Evolutionary conservation across 1,140 invertebrate genomes (phyloP), one percentile per base, ranked within the genome.

Genomic region (Cydia splendana): DNA sequence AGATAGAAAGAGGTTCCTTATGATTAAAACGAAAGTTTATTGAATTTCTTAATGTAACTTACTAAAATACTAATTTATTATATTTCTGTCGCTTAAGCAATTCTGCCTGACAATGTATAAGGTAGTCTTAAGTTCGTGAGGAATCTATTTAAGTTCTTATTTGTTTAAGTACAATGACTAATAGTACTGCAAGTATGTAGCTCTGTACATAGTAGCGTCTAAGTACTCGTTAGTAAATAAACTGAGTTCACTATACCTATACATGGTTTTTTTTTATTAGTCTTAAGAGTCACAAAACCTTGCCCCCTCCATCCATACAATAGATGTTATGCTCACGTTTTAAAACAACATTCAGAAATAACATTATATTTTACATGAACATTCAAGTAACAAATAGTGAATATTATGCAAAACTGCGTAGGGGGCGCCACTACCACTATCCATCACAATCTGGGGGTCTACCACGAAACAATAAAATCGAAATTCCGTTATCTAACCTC

Each of bases 121-220:
- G 57, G 12, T 71, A 71, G 67, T 71, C 0, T 71, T 71, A 71
- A 71, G 67, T 18, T 38, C 67, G 30, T 12, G n/a, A 71, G 67
- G 34, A 71, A 38, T 42, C 1, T 65, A n/a, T 69, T 45, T 42
- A 38, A 71, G 34, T 34, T 71, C 34, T 30, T 69, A 34, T 71
- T 71, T 45, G 30, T 38, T 34, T 71, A 38, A 71, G 67, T 71
- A 71, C 67, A 71, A 71, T 71, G 67, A 71, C 67, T 71, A 69
- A 45, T 45, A 71, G 67, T 71, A 45, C 67, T 71, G 34, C 38
- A 71, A 79, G 82, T 81, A 87, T 83, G 80, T 77, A 78, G 77
- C 78, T 75, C 65, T 90, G 87, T 91, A 91, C 84, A 90, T 90
- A 91, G 78, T 84, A 81, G 79, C 80, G 81, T 85, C 81, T 89